Evolutionary conservation across 2,797 vertebrate species (phyloP), one percentile per base, ranked within the genome.

Genomic region (Micromesistius poutassou): DNA sequence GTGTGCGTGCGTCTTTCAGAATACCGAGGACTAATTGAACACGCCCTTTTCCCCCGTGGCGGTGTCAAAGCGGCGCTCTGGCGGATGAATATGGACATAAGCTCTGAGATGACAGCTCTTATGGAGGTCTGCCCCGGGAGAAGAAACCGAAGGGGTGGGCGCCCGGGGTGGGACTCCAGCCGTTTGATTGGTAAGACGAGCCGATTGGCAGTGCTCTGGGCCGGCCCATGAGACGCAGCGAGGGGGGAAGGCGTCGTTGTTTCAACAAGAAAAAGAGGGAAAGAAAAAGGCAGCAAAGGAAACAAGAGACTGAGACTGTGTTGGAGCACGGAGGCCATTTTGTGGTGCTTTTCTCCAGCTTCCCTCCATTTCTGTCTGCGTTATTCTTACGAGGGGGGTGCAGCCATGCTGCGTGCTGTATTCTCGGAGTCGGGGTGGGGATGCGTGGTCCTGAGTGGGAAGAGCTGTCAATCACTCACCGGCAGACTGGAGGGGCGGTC

Each of bases 401-500:
- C 16, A 16, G 46, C 46, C 46, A 19, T 50, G 46, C 46, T 50
- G 46, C 22, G 46, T 50, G 46, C 46, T 50, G 46, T 50, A 19
- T 50, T 50, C 16, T 50, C n/a, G n/a, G 14, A 50, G 5, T 50
- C 13, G 19, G 46, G 14, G 46, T 50, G 46, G 46, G 14, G 16
- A n/a, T 72, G 33, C 3, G 19, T 35, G 6, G 12, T 35, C 12
- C 16, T 35, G 71, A 68, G 74, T 13, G 10, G n/a, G 35, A 22
- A 66, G 33, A 73, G 74, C 28, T 76, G 77, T 80, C 86, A 85
- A 14, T 82, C 74, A 94, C 97, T 97, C 95, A 98, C 96, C 92
- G 97, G 97, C 92, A 98, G 94, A 82, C 96, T 98, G 1, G 96
- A 98, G 62, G 97, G 97, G 73, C 92, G 92, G 80, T 93, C 91